Conservation (phyloP, 2,888 invertebrate genomes). For the Spisula subtruncata region DNA sequence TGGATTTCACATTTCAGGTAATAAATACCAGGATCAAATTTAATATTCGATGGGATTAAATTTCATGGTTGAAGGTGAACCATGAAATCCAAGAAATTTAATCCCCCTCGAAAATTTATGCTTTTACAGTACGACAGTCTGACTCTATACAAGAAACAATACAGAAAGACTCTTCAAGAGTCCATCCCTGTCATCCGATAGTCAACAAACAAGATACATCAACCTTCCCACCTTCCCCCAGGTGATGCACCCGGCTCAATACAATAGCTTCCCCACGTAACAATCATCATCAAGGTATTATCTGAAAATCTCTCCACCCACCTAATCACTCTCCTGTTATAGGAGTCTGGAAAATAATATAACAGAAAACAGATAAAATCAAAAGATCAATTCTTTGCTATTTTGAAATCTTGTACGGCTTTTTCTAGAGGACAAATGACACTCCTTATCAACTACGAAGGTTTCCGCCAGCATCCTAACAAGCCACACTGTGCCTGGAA, state of each 20-base stretch:
- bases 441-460: constrained; percentile 18
- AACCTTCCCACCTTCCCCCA: background rate
- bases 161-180: too few relatives aligned
- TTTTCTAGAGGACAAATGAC: constrained; percentile 7
- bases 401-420: background rate
- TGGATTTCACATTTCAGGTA: too few relatives aligned
- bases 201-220: too few relatives aligned
- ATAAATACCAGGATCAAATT: too few relatives aligned
- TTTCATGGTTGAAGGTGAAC: too few relatives aligned
- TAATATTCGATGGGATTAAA: too few relatives aligned
- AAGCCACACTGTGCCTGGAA: background rate
- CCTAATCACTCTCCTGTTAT: background rate
- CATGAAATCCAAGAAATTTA: too few relatives aligned
- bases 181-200: too few relatives aligned
- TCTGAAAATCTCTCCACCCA: background rate
- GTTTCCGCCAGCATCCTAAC: background rate
- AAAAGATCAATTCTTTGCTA: constrained; percentile 22
- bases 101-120: too few relatives aligned
- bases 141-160: too few relatives aligned
- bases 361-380: constrained; percentile 23
- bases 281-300: too few relatives aligned
- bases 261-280: background rate
- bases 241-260: background rate
- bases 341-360: background rate
- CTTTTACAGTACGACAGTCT: too few relatives aligned